These are phyloP conservation scores for Erebia epiphron DNA, from an alignment of 2,888 invertebrate species.

Conservation along the genomic window DNA sequence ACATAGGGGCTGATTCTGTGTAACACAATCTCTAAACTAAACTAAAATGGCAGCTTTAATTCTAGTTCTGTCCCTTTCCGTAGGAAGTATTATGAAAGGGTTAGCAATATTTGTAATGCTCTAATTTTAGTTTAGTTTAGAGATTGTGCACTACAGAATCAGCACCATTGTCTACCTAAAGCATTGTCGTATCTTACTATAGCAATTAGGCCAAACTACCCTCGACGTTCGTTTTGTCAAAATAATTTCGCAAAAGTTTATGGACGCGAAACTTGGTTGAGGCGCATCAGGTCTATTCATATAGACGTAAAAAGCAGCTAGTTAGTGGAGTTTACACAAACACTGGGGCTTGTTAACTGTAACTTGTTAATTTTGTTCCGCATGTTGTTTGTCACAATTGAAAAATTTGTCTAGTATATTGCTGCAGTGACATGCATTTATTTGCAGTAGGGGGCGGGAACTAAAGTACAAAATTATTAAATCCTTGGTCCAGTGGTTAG, in stretches of 20 bases:
- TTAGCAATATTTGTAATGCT: too few relatives aligned
- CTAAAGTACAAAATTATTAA: not conserved
- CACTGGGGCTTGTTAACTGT: slow-evolving; percentile 72
- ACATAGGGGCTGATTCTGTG: too few relatives aligned
- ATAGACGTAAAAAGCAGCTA: slow-evolving; percentile 63
- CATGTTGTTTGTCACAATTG: slow-evolving; percentile 66
- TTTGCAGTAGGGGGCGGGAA: not conserved
- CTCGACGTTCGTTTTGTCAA: slow-evolving; percentile 42
- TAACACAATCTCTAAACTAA: too few relatives aligned
- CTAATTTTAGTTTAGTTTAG: too few relatives aligned
- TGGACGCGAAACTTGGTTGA: slow-evolving; percentile 37
- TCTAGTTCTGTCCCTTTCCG: too few relatives aligned
- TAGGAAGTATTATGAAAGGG: too few relatives aligned
- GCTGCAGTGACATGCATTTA: slow-evolving; percentile 20
- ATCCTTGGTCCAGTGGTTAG: too few relatives aligned
- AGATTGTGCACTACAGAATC: too few relatives aligned
- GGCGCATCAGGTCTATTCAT: slow-evolving; percentile 40
- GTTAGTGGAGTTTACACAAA: slow-evolving; percentile 76
- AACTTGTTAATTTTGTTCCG: slow-evolving; percentile 77
- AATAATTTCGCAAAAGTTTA: slow-evolving; percentile 47
- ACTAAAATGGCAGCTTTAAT: too few relatives aligned
- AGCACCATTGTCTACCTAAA: slow-evolving; percentile 9
- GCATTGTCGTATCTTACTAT: slow-evolving; percentile 12
- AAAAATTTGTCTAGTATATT: slow-evolving; percentile 46
- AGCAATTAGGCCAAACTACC: slow-evolving; percentile 25